Evolutionary conservation across 2,113 vertebrate species (phyloP).

Genomic region (Sclerurus mexicanus): DNA sequence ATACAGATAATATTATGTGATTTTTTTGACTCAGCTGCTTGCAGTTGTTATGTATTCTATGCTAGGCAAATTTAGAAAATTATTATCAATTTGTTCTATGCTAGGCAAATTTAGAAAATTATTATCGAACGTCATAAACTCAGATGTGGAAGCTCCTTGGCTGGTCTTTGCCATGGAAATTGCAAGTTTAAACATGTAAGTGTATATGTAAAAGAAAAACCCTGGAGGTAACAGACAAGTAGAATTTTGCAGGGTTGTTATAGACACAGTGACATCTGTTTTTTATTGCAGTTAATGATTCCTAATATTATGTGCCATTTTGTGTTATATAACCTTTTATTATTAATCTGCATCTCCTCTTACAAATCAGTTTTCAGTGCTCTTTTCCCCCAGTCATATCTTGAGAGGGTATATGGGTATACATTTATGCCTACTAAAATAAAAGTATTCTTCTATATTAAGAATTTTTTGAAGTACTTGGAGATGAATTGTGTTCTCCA

Average conservation of each 20-base stretch:
- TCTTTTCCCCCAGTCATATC: neutral
- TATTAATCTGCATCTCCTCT: constrained; percentile 37
- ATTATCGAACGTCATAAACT: neutral
- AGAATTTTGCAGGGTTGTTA: constrained; percentile 34
- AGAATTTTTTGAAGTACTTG: neutral
- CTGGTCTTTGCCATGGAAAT: neutral
- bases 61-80: neutral
- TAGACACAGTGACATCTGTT: constrained; percentile 34
- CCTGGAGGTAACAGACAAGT: constrained; percentile 18
- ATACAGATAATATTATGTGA: constrained; percentile 2
- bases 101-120: neutral
- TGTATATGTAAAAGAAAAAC: constrained; percentile 5
- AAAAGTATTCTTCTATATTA: neutral
- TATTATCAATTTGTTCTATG: neutral
- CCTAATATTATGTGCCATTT: constrained; percentile 51
- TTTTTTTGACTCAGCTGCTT: constrained; percentile 9
- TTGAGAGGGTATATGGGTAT: neutral
- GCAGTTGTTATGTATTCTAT: neutral
- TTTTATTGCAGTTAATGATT: constrained; percentile 58
- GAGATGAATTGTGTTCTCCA: neutral
- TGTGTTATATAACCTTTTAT: constrained; percentile 49
- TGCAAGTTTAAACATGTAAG: neutral
- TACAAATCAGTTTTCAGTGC: neutral
- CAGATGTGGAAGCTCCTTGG: neutral
- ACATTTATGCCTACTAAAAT: neutral